Base-by-base conservation (phyloP, 92 coral and sea anemone genomes). In the Phymanthus crucifer region DNA sequence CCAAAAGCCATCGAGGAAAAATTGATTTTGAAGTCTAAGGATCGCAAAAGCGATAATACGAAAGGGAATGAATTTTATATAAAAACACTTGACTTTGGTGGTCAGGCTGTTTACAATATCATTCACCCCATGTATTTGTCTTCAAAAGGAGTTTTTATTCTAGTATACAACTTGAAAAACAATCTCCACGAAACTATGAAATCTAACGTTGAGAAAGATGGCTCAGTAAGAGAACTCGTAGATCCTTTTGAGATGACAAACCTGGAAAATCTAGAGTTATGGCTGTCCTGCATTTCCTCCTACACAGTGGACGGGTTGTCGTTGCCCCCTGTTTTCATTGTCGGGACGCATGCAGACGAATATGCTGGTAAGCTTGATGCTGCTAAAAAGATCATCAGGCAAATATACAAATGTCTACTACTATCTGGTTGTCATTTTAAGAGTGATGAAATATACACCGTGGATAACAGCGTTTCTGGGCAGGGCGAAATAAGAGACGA, bases 121-220 rank as follows among this genome's bases (percentile, higher is more conserved):
- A 91, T 92, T 11, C 95, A 91, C 40, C 90, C 88, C 45, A 56
- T 90, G 40, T 90, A 86, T 54, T 79, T 90, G 48, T 77, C 90
- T 21, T 52, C 83, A 10, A 83, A 82, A n/a, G 93, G 86, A 17
- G 73, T 90, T 32, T 90, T 75, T 48, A 74, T 90, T 65, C 70
- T 90, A 34, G 90, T 87, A 33, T 65, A 79, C 66, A 87, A 83
- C 73, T 81, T 90, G 70, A 78, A 87, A 35, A 81, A 77, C 18
- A 68, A 80, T 45, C 85, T 78, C 36, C 78, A 80, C 24, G 78
- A 50, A 56, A 57, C 21, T 50, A 85, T 90, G 66, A 57, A 23
- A 6, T 78, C 89, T 24, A 75, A 79, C 8, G 76, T 83, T 6
- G 83, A 57, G 71, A 70, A 73, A 54, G 90, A 88, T 32, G 46